These are phyloP conservation scores for Ooceraea biroi DNA, from an alignment of 1,140 invertebrate species.

Conservation along the genomic window DNA sequence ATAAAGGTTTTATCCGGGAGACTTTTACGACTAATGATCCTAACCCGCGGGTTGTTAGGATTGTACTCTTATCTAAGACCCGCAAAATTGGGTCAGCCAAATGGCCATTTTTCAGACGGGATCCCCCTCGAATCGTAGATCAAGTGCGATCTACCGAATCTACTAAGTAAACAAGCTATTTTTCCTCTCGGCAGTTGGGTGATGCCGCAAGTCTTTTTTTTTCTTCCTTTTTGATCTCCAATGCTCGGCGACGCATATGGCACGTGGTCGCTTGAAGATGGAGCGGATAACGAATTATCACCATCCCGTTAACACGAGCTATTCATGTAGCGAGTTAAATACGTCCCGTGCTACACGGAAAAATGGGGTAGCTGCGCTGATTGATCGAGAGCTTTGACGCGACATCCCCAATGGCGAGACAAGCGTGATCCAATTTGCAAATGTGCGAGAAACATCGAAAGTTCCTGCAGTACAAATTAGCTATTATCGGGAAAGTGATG, in stretches of 20 bases:
- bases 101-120: slow-evolving; percentile 30
- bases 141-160: slow-evolving; percentile 35
- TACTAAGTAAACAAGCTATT: slow-evolving; percentile 58
- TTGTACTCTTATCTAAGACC: slow-evolving; percentile 28
- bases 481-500: too few relatives aligned
- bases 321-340: slow-evolving; percentile 6
- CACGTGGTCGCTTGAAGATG: too few relatives aligned
- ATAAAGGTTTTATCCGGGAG: neutral
- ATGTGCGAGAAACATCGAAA: slow-evolving; percentile 21
- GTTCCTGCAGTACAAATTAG: too few relatives aligned
- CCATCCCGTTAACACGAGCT: neutral
- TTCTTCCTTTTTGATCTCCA: neutral
- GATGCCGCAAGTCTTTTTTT: neutral
- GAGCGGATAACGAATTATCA: slow-evolving; percentile 38
- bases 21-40: slow-evolving; percentile 3
- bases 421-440: slow-evolving; percentile 24
- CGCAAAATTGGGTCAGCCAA: slow-evolving; percentile 48
- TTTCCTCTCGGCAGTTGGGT: slow-evolving; percentile 1
- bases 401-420: neutral
- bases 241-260: neutral
- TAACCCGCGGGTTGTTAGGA: slow-evolving; percentile 28
- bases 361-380: slow-evolving; percentile 7
- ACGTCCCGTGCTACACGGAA: neutral
- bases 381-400: slow-evolving; percentile 13
- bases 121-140: slow-evolving; percentile 22